Evolutionary conservation across 2,888 invertebrate species (phyloP), one percentile per base, ranked within the genome.

Genomic region (Diloba caeruleocephala): DNA sequence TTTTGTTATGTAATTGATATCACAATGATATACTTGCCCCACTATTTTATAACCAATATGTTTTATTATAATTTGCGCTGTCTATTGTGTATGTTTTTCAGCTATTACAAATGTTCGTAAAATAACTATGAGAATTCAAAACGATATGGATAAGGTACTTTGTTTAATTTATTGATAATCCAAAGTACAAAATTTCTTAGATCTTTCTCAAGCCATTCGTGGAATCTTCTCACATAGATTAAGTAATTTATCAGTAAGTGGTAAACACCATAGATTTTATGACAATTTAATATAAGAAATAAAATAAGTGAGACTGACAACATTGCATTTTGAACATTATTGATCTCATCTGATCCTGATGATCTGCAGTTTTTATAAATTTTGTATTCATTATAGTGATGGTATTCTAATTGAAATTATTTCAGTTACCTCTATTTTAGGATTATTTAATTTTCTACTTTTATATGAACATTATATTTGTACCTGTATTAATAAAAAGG

Each of bases 371-470:
- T 51, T 65, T 49, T 55, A 38, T 54, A 25, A 28, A 42, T 55
- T 59, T 64, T 66, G 13, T 60, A 64, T 52, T 48, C 33, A 38
- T 38, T 59, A 41, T 50, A 42, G 42, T 58, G 17, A 26, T 33
- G 52, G 17, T 52, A 51, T 61, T 29, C 46, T 49, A 37, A 39
- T 57, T 55, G 19, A 54, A 46, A 66, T 52, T 66, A 17, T 53
- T 61, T 67, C 34, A 76, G 74, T 78, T 76, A 75, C 72, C 72
- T 67, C 61, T 69, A 64, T 60, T 63, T 68, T 72, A 59, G 59
- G 45, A 60, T 36, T 21, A 53, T 39, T 43, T 45, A n/a, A n/a
- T n/a, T 51, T 59, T 63, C 37, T 63, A 58, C 57, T 75, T 75
- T 65, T 73, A 60, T 75, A 60, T 39, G 42, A 52, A 55, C 15